Conservation (phyloP, 2,888 invertebrate species). For the Cyaniris semiargus region DNA sequence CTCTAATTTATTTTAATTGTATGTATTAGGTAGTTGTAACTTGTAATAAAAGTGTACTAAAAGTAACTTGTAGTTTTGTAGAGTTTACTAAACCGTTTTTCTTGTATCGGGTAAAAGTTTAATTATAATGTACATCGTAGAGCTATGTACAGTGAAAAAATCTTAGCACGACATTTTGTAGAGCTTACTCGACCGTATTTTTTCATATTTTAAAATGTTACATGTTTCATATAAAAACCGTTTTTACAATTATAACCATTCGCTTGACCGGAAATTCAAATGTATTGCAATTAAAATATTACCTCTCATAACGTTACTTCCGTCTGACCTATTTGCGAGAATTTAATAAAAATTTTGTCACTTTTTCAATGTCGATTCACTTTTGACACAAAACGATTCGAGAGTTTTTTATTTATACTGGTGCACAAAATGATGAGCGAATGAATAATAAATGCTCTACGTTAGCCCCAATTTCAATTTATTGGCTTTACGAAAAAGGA, state of each 20-base stretch:
- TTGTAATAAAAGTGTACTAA: not conserved
- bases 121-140: not conserved
- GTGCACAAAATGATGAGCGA: not conserved
- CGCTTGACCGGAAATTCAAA: not conserved
- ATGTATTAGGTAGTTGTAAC: not conserved
- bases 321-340: not conserved
- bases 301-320: not conserved
- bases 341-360: not conserved
- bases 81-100: not conserved
- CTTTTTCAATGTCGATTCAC: constrained; percentile 10
- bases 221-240: not conserved
- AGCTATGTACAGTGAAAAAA: not conserved
- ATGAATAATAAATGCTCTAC: not conserved
- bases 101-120: not conserved
- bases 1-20: not conserved
- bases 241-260: constrained; percentile 3
- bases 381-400: constrained; percentile 3
- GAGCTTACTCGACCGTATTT: not conserved
- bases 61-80: not conserved
- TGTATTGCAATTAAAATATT: constrained; percentile 14
- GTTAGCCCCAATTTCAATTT: not conserved
- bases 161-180: not conserved
- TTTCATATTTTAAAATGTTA: not conserved
- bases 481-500: not conserved
- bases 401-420: not conserved